phyloP scores from a whole-genome alignment of 2,888 invertebrate genomes.

The Asteroscopus sphinx region DNA sequence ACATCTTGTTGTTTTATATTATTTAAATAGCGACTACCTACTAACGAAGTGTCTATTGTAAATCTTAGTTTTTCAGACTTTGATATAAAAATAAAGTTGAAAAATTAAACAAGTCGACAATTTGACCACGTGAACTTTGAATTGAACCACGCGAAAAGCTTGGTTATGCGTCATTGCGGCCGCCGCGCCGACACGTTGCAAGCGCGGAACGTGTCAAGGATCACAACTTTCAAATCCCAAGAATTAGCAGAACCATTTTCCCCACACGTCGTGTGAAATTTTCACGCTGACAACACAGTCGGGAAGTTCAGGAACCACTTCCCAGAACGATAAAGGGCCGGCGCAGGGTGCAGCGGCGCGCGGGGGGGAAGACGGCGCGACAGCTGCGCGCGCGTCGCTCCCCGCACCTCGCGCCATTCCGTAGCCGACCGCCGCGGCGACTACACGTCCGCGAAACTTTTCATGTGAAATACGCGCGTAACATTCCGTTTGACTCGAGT shows the following conservation, averaged over 20 bases:
- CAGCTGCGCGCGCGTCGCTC: constrained; percentile 86
- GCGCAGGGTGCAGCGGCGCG: constrained; percentile 65
- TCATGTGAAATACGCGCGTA: constrained; percentile 73
- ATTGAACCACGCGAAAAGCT: constrained; percentile 70
- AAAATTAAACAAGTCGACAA: constrained; percentile 32
- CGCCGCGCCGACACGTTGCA: constrained; percentile 67
- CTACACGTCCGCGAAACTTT: constrained; percentile 61
- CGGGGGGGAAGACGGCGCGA: constrained; percentile 77
- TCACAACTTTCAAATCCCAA: constrained; percentile 78
- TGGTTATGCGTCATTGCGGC: constrained; percentile 71
- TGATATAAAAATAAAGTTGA: constrained; percentile 23
- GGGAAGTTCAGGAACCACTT: constrained; percentile 90
- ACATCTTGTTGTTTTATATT: no score
- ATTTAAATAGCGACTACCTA: no score
- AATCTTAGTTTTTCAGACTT: constrained; percentile 1
- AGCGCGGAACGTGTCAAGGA: constrained; percentile 78
- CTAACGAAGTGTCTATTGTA: neutral
- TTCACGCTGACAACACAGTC: constrained; percentile 77
- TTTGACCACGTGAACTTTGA: constrained; percentile 61
- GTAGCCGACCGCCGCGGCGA: constrained; percentile 72
- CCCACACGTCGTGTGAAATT: constrained; percentile 65
- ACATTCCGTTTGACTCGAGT: constrained; percentile 73
- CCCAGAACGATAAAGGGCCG: constrained; percentile 89
- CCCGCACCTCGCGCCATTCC: constrained; percentile 79
- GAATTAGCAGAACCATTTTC: constrained; percentile 61